phyloP scores from a whole-genome alignment of 2,888 invertebrate genomes.

The Hypsopygia costalis region DNA sequence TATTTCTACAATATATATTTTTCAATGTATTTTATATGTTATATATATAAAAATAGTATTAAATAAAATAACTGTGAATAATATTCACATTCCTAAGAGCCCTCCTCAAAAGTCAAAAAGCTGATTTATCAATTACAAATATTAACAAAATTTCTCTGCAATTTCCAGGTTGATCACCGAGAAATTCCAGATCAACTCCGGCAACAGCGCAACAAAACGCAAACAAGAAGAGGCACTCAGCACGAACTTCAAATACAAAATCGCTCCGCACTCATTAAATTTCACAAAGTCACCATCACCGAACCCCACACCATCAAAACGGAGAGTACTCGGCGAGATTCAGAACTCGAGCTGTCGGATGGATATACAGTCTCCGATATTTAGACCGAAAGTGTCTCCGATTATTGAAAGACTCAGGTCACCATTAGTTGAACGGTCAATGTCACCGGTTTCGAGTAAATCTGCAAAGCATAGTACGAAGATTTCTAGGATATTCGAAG shows the following conservation, averaged over 20 bases:
- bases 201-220: constrained; percentile 61
- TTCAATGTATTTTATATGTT: too few species aligned
- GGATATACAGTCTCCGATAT: constrained; percentile 7
- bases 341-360: background rate
- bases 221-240: constrained; percentile 58
- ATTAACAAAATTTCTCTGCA: too few species aligned
- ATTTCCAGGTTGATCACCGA: constrained; percentile 74
- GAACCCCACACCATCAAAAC: constrained; percentile 40
- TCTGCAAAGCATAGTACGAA: constrained; percentile 34
- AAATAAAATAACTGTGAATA: too few species aligned
- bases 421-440: constrained; percentile 26
- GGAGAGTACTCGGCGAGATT: constrained; percentile 54
- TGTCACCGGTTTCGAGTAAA: constrained; percentile 33
- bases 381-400: constrained; percentile 35
- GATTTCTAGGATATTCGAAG: constrained; percentile 57
- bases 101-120: too few species aligned
- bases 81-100: too few species aligned
- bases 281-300: constrained; percentile 53
- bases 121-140: too few species aligned
- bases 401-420: constrained; percentile 41
- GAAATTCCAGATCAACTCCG: constrained; percentile 75
- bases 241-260: constrained; percentile 58
- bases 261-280: constrained; percentile 61
- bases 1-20: too few species aligned
- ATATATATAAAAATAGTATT: too few species aligned